Base-by-base conservation (phyloP, 1,140 invertebrate genomes). In the Drosophila orosa region DNA sequence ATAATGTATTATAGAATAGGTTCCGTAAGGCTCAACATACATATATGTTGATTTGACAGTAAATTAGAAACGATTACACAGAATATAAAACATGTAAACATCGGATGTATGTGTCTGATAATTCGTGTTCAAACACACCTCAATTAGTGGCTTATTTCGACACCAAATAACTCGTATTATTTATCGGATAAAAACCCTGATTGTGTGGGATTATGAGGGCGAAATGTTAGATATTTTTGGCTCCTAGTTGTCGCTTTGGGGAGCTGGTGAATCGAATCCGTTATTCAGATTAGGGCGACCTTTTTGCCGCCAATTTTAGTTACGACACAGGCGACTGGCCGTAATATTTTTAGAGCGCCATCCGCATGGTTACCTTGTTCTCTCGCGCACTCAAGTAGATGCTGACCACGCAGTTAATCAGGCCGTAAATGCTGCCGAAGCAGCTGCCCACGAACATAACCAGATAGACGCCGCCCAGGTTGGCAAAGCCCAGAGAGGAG, bases 401-500 rank as follows among this genome's bases (percentile, higher is more conserved):
- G 76, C 75, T 71, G 29, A 82, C 75, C 66, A 92, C 40, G 77
- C 78, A 84, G 73, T 91, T 89, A 72, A 91, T 68, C 65, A 92
- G 61, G 7, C 91, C 91, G 57, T 81, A 90, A 66, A 89, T 12
- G 47, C 78, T 90, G 84, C 86, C 93, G 35, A 94, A 84, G 8
- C 92, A 77, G 75, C 93, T 92, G 45, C 94, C 94, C 12, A 92
- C 93, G 5, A 98, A 94, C 19, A 99, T 93, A 8, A 99, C 97
- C 15, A 99, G 96, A 91, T 99, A 99, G 7, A 99, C 96, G 33
- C 98, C 98, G 42, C 98, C 95, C 92, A 98, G 96, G 92, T 98
- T 98, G 76, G 97, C 96, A 47, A 98, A 95, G 7, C 97, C 97
- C 22, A 99, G 93, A 57, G 93, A 93, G 63, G 92, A 92, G 57